These are phyloP conservation scores for Serinus canaria DNA, from an alignment of 2,113 vertebrate genomes.

Conservation along the genomic window DNA sequence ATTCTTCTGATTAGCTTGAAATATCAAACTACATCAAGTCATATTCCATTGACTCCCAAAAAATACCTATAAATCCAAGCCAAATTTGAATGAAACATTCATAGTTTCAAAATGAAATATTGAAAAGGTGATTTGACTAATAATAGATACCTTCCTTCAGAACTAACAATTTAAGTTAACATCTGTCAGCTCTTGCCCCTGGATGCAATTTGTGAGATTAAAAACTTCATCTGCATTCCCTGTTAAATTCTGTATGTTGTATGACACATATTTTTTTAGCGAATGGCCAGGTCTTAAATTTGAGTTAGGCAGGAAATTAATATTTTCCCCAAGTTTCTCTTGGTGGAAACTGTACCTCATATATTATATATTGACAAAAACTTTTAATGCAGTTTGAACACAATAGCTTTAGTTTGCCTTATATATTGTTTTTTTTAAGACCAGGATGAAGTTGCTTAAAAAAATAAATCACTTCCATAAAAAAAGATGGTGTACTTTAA, in stretches of 20 bases:
- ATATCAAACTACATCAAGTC: neutral
- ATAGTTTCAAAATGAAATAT: neutral
- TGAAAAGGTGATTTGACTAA: neutral
- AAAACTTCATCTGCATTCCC: neutral
- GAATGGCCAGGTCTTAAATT: neutral
- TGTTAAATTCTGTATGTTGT: neutral
- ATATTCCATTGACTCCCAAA: neutral
- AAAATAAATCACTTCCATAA: neutral
- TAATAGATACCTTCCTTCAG: neutral
- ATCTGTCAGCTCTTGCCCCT: neutral
- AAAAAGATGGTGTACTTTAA: neutral
- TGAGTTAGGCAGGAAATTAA: neutral
- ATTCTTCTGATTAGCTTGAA: neutral
- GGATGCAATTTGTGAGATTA: neutral
- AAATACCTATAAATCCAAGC: neutral
- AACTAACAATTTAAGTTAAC: too few relatives aligned
- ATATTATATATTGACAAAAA: neutral
- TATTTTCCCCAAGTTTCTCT: neutral
- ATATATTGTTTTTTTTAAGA: neutral
- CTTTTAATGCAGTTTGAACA: neutral
- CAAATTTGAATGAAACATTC: neutral
- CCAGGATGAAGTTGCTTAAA: neutral
- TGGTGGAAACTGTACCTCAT: neutral
- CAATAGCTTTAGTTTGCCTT: neutral
- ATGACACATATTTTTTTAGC: neutral